phyloP scores from a whole-genome alignment of 92 coral and sea anemone species.

The Zoanthus gigantus region DNA sequence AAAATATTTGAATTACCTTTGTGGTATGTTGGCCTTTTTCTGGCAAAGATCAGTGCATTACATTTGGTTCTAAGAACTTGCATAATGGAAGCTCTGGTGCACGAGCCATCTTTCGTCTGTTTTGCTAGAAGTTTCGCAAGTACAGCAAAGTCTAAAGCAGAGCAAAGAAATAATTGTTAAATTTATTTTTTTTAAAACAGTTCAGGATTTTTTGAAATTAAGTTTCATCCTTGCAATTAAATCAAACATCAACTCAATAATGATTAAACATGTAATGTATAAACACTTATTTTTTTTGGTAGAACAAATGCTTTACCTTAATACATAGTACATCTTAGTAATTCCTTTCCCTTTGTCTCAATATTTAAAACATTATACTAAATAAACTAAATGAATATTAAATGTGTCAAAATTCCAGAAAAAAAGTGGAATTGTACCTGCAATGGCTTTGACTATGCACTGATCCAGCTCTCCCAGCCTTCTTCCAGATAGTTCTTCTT shows the following conservation, averaged over 20 bases:
- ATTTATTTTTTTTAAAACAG: too few relatives aligned
- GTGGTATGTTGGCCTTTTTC: slow-evolving; percentile 11
- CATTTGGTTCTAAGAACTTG: slow-evolving; percentile 1
- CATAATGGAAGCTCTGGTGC: background rate
- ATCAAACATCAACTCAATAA: background rate
- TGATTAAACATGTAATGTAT: too few relatives aligned
- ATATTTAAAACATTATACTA: background rate
- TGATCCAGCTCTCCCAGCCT: slow-evolving; percentile 16
- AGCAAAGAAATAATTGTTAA: background rate
- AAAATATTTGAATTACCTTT: background rate
- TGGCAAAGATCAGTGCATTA: background rate
- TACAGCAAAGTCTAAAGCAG: background rate
- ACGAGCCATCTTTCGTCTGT: background rate
- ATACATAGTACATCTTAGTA: background rate
- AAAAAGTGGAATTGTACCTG: slow-evolving; percentile 21
- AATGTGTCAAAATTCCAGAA: background rate
- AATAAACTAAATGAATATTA: too few relatives aligned
- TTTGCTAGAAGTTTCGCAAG: background rate
- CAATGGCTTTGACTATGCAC: background rate
- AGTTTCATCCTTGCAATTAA: background rate
- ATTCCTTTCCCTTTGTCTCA: background rate
- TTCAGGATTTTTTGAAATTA: background rate
- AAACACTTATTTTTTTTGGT: too few relatives aligned
- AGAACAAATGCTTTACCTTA: background rate
- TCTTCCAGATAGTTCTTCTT: slow-evolving; percentile 1